Conservation (phyloP, 2,113 vertebrate species). For the Motacilla alba region DNA sequence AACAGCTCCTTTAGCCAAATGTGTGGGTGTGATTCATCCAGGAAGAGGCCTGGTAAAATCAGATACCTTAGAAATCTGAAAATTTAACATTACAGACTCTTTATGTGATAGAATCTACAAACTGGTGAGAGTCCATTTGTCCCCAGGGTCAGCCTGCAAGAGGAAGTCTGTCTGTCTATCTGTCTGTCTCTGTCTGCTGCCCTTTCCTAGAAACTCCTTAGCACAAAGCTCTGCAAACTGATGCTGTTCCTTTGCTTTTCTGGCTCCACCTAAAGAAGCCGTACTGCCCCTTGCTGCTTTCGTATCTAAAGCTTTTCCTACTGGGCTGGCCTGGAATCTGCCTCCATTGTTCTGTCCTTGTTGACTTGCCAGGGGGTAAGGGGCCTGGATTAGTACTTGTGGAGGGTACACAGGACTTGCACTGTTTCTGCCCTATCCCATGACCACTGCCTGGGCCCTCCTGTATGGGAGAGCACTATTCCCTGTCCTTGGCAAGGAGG, state of each 20-base stretch:
- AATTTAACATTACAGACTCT: neutral
- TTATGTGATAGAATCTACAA: neutral
- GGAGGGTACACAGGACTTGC: neutral
- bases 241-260: constrained; percentile 37
- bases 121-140: neutral
- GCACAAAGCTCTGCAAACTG: constrained; percentile 42
- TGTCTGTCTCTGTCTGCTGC: neutral
- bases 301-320: constrained; percentile 10
- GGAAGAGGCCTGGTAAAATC: constrained; percentile 9
- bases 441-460: neutral
- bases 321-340: constrained; percentile 43
- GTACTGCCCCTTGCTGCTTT: constrained; percentile 11
- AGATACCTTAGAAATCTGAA: neutral
- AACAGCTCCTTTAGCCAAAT: constrained; percentile 10
- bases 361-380: constrained; percentile 38
- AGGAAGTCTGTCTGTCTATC: constrained; percentile 15
- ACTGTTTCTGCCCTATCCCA: neutral
- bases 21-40: neutral
- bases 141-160: constrained; percentile 42
- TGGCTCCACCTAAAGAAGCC: constrained; percentile 3
- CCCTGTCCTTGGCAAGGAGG: neutral
- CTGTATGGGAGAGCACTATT: neutral
- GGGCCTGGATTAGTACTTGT: constrained; percentile 3
- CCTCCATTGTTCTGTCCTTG: constrained; percentile 39
- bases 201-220: constrained; percentile 38